Base-by-base conservation (phyloP, 2,888 invertebrate genomes). In the Pecten maximus region DNA sequence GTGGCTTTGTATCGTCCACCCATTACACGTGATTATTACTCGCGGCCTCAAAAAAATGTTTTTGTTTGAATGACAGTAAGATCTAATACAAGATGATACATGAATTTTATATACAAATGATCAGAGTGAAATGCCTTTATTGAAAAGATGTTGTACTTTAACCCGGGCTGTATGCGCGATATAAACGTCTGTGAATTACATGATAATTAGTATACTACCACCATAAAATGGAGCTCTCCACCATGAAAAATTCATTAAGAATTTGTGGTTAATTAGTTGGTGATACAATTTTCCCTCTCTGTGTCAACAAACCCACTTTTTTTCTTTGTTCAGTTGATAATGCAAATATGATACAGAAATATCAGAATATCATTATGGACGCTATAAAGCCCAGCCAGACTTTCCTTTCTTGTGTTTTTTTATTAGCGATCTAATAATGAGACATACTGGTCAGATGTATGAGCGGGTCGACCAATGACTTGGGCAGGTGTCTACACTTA, bases 311-410 rank as follows among this genome's bases (percentile, higher is more conserved):
- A 35, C 28, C 74, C 74, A 74, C 10, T 35, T 74, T 74, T n/a
- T 74, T 74, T 74, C 74, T 74, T 74, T 74, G 74, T 74, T 74
- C 74, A 35, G 28, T 74, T 74, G 74, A 35, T 74, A 74, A 74
- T 74, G 74, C 74, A 74, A 74, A 74, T 74, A 74, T 74, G 74
- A 74, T 74, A 74, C 74, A 74, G 74, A 74, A 74, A 28, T 74
- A 74, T 74, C 28, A 12, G 74, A 74, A 74, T 74, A 74, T 74
- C 74, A 74, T 74, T 74, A 74, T 35, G 74, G 74, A 74, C 8
- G 35, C 35, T 35, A 74, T 74, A 74, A 74, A 74, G 74, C 74
- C 4, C 35, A n/a, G 74, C 35, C 28, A 74, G 74, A 74, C 28
- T 74, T 74, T 74, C 74, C 74, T 74, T 74, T 74, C 74, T 74